Percentiles rank a stretch among this genome's conserved stretches.
These are phyloP conservation scores for Tragelaphus scriptus DNA, from an alignment of 2,113 vertebrate species.

Conservation along the genomic window DNA sequence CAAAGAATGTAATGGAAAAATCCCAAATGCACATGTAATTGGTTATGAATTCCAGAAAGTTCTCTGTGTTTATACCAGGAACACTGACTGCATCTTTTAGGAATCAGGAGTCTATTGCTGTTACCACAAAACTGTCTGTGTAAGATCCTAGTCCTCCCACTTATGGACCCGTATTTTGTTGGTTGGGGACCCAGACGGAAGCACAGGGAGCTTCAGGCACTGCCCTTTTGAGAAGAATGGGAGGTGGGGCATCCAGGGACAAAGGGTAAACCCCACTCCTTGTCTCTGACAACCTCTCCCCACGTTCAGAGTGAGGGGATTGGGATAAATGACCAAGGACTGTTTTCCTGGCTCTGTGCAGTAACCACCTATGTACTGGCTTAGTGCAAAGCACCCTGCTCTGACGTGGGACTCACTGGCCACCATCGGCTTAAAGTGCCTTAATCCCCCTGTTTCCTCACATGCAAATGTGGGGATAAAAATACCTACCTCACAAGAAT, in stretches of 20 bases:
- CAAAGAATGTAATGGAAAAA: slow-evolving; percentile 49
- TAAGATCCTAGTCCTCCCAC: background rate
- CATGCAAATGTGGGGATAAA: background rate
- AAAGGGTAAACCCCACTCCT: background rate
- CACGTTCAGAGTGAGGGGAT: background rate
- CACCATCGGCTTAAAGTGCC: background rate
- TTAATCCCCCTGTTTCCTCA: background rate
- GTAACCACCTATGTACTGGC: background rate
- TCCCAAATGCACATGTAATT: slow-evolving; percentile 29
- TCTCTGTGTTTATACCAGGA: slow-evolving; percentile 14
- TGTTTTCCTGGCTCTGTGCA: background rate
- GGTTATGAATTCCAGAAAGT: slow-evolving; percentile 38
- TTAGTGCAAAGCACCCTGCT: background rate
- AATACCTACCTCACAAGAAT: background rate
- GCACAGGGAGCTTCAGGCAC: no score
- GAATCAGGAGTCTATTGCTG: slow-evolving; percentile 7
- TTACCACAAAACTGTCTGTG: slow-evolving; percentile 6
- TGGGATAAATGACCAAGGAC: background rate
- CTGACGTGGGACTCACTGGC: background rate
- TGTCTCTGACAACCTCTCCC: background rate
- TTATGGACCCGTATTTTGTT: background rate
- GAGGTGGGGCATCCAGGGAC: background rate
- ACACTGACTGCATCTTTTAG: slow-evolving; percentile 29
- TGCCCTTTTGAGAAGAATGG: background rate
- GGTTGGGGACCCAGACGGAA: background rate